Base-by-base conservation (phyloP, 2,797 vertebrate species). In the Lates japonicus region DNA sequence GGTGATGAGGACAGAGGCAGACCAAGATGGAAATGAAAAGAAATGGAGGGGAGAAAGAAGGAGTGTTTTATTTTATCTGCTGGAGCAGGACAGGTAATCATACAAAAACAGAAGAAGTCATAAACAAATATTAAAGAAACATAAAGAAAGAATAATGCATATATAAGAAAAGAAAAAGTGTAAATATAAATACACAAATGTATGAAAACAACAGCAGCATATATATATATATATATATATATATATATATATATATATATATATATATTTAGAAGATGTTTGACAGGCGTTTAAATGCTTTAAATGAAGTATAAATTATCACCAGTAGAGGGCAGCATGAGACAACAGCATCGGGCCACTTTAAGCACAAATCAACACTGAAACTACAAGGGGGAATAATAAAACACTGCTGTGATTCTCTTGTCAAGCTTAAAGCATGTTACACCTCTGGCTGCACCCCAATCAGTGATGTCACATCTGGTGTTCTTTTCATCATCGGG, bases 251-350 rank as follows among this genome's bases (percentile, higher is more conserved):
- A 2, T 52, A 5, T 8, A 37, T 1, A 14, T 13, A 49, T 57
- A n/a, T 29, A n/a, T 17, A 16, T 25, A 19, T 35, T 1, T 60
- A 63, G 20, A 20, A 22, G 14, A n/a, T 44, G n/a, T 63, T 62
- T 63, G 51, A 19, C 7, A 14, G 37, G 39, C 5, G 44, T 0
- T 0, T n/a, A n/a, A n/a, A 8, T 2, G 54, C 6, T 58, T 52
- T 16, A 37, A 31, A 33, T 25, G 13, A 20, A 65, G 8, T 51
- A 66, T 60, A 7, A 35, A 14, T 49, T 64, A 16, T 25, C 1
- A 79, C 79, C 91, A 89, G 66, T 74, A 92, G 92, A 78, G 84
- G 82, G 82, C 71, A 86, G 83, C 81, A 88, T 11, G 78, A 57
- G 31, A 49, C 70, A 31, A 39, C 35, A 42, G 41, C 41, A 66